Percentiles rank a stretch among this genome's conserved stretches.
Conservation (phyloP, 2,797 vertebrate genomes). For the Tapera naevia region DNA sequence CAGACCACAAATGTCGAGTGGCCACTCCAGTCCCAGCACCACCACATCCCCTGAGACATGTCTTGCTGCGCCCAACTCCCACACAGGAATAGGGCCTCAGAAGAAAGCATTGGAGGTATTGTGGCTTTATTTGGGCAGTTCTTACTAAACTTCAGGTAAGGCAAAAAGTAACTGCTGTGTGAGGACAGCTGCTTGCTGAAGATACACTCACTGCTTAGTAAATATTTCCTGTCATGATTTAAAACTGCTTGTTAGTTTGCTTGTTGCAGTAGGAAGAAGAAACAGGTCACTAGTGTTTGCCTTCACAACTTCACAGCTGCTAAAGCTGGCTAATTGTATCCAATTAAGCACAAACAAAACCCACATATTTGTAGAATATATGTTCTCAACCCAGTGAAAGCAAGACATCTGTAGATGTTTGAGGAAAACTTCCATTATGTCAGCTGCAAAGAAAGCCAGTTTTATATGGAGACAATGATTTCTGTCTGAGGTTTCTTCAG, state of each 20-base stretch:
- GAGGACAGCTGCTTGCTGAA: background rate
- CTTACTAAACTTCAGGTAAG: background rate
- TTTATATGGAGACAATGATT: background rate
- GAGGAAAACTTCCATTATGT: background rate
- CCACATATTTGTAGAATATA: background rate
- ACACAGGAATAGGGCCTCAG: background rate
- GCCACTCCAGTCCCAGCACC: background rate
- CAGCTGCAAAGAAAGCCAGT: background rate
- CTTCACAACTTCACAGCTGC: background rate
- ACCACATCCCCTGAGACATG: fast-evolving
- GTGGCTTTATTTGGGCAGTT: background rate
- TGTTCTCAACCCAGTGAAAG: background rate
- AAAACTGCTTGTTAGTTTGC: background rate
- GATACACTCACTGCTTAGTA: fast-evolving
- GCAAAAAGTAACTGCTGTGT: fast-evolving
- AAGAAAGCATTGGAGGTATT: fast-evolving
- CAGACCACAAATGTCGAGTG: fast-evolving
- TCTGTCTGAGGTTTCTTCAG: background rate
- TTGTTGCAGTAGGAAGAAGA: background rate
- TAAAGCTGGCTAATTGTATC: background rate
- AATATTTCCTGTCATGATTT: background rate
- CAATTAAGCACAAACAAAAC: background rate
- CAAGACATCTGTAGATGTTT: background rate
- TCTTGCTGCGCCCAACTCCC: fast-evolving
- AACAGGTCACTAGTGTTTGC: background rate